These are phyloP conservation scores for Caranx ignobilis DNA, from an alignment of 2,113 vertebrate genomes.

Conservation along the genomic window DNA sequence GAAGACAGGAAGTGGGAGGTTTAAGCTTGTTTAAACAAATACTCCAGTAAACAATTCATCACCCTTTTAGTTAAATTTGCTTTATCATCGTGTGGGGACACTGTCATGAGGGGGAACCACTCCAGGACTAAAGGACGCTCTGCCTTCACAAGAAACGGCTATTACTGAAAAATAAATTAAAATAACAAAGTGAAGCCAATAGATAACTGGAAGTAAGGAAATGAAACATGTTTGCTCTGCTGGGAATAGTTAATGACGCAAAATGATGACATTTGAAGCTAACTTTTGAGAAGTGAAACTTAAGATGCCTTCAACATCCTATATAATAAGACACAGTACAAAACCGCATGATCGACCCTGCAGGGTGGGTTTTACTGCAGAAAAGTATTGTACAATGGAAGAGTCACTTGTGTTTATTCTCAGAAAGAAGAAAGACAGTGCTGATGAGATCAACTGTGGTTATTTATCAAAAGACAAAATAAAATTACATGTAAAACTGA, in stretches of 20 bases:
- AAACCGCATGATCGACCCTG: background rate
- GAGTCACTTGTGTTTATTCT: background rate
- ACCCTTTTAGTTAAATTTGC: background rate
- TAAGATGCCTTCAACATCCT: background rate
- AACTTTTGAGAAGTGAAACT: background rate
- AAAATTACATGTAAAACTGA: background rate
- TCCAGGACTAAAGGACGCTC: background rate
- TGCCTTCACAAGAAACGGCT: background rate
- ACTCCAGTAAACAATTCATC: background rate
- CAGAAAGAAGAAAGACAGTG: background rate
- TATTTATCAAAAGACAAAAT: background rate
- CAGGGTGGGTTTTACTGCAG: background rate
- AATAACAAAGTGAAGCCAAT: background rate
- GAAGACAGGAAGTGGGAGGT: slow-evolving; percentile 22
- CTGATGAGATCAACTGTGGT: background rate
- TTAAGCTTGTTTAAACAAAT: background rate
- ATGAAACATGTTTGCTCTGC: background rate
- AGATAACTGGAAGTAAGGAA: background rate
- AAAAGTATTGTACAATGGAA: background rate
- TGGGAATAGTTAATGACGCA: background rate
- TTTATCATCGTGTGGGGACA: slow-evolving; percentile 4
- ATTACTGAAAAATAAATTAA: background rate
- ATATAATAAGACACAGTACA: background rate
- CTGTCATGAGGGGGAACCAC: background rate
- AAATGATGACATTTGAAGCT: background rate